A percentile compares a stretch with the other conserved stretches of the same genome.
phyloP scores from a whole-genome alignment of 2,113 vertebrate genomes.

The Taxidea taxus region DNA sequence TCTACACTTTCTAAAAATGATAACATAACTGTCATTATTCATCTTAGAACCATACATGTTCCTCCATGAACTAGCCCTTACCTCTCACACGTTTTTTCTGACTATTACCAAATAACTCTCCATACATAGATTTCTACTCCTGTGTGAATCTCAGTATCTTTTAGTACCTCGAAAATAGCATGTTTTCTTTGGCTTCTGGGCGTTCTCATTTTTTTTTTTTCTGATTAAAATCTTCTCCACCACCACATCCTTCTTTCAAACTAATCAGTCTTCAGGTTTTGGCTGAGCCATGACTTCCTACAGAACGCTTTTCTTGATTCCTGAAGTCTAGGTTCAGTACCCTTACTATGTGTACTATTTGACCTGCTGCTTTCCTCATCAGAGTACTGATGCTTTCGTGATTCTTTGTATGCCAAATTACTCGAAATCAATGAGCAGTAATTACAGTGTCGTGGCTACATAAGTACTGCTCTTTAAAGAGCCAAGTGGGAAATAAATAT shows the following conservation, averaged over 20 bases:
- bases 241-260: not conserved
- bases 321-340: no score
- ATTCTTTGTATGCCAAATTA: not conserved
- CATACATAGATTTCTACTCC: not conserved
- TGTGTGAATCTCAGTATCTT: not conserved
- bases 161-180: not conserved
- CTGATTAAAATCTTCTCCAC: not conserved
- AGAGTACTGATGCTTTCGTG: not conserved
- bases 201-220: not conserved
- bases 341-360: fast-evolving
- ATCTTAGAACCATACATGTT: not conserved
- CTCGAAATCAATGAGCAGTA: not conserved
- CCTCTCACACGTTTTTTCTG: not conserved
- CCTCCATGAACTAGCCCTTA: not conserved
- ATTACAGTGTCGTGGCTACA: not conserved
- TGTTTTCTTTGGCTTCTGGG: not conserved
- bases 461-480: not conserved
- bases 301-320: not conserved
- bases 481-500: not conserved
- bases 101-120: not conserved
- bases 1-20: not conserved
- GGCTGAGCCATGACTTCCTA: not conserved
- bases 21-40: not conserved
- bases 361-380: no score
- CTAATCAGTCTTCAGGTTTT: not conserved